Evolutionary conservation across 35 echinoderm and acorn worm species (phyloP).

Genomic region (Acanthaster planci): DNA sequence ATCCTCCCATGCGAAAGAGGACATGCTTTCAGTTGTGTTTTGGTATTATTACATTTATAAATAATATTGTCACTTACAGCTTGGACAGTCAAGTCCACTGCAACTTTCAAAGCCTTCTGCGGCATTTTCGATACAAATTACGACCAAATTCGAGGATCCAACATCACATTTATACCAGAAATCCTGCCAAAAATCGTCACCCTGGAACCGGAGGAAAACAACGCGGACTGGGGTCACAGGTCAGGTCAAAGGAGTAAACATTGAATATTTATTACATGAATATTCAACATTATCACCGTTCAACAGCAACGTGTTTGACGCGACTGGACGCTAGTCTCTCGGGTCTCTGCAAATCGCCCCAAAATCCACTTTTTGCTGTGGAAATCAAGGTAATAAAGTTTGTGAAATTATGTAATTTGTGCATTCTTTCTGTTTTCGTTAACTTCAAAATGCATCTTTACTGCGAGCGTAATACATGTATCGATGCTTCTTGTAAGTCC

Average conservation of each 20-base stretch:
- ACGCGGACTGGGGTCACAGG: neutral
- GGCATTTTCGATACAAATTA: neutral
- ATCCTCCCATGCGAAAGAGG: too few species aligned
- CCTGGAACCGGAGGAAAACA: slow-evolving; percentile 5
- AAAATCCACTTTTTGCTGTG: too few species aligned
- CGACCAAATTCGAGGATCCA: neutral
- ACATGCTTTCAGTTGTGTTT: neutral
- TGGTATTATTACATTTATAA: neutral
- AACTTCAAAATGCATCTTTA: too few species aligned
- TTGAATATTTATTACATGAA: neutral
- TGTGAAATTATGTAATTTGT: too few species aligned
- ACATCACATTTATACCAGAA: neutral
- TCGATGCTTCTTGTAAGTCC: too few species aligned
- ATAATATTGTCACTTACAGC: neutral
- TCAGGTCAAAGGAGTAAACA: slow-evolving; percentile 2
- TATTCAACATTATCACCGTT: slow-evolving; percentile 6
- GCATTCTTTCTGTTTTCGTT: too few species aligned
- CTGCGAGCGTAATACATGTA: too few species aligned
- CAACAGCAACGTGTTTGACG: too few species aligned
- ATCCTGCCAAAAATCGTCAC: neutral
- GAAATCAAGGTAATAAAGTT: too few species aligned
- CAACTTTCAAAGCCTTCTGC: neutral
- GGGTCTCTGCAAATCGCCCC: too few species aligned
- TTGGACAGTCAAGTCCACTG: slow-evolving; percentile 15
- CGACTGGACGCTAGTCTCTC: too few species aligned